Evolutionary conservation across 2,888 invertebrate genomes (phyloP), one percentile per base, ranked within the genome.

Genomic region (Diarsia brunnea): DNA sequence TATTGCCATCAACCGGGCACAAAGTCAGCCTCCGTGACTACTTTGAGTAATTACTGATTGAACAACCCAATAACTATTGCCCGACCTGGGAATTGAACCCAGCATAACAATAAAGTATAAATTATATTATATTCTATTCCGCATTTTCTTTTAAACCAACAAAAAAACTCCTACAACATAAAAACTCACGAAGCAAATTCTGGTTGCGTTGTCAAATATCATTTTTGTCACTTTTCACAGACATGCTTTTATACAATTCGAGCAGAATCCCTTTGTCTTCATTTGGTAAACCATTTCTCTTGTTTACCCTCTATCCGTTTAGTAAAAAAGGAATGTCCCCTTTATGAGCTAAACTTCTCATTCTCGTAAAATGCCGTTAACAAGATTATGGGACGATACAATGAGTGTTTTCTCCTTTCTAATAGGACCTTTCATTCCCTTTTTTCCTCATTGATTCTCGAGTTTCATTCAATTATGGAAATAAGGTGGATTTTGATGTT

Each of bases 201-300:
- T 76, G 81, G 69, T 70, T 53, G 65, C 69, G 76, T 88, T 89
- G 92, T 93, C 93, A 91, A 91, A 93, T 91, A 91, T 91, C 85
- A 92, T 93, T 92, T 92, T 90, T 91, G 92, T 91, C 91, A 91
- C 88, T 91, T 91, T 90, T 89, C 84, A 81, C 81, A 69, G 76
- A 77, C 85, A 81, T 81, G 85, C 88, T 90, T 91, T 91, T 89
- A 90, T 88, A 90, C 86, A 84, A 84, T 89, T 88, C 86, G 84
- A 85, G 85, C 87, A 75, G 87, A 85, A 88, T 89, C 90, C 90
- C 90, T 92, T 94, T 95, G 92, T 95, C 93, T 94, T 94, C 93
- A 93, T 95, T 95, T 93, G 86, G 90, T 84, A 89, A 85, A 84
- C 91, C 92, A 95, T 95, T 95, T 92, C 89, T 94, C 93, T 92